Percentiles rank a stretch among this genome's conserved stretches.
Evolutionary conservation across 2,113 vertebrate genomes (phyloP).

Genomic region (Pterocles burchelli): DNA sequence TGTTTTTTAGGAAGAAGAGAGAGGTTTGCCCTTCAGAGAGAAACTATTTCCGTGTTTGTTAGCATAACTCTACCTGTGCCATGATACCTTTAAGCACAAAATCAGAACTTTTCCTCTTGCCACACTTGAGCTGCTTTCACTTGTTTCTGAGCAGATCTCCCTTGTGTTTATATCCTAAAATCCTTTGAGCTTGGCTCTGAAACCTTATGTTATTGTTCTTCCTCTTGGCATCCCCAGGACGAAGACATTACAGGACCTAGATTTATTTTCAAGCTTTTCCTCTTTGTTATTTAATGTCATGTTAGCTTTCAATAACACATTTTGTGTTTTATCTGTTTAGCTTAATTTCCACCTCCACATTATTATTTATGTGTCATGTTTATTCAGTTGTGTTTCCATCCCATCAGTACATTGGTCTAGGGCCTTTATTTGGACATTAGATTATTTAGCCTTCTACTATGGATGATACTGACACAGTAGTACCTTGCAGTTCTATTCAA

Average conservation of each 20-base stretch:
- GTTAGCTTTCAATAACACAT: background rate
- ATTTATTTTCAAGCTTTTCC: conserved; percentile 3
- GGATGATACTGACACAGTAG: background rate
- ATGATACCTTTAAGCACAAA: background rate
- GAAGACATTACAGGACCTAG: background rate
- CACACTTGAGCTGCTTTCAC: background rate
- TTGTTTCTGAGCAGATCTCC: background rate
- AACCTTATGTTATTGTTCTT: background rate
- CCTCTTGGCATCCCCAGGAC: background rate
- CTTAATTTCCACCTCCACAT: background rate
- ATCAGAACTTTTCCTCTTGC: background rate
- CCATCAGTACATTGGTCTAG: background rate
- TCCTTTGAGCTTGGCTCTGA: background rate
- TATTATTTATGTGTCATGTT: conserved; percentile 5
- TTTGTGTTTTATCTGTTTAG: background rate
- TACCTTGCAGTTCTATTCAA: background rate
- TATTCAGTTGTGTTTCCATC: conserved; percentile 1
- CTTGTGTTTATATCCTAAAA: background rate
- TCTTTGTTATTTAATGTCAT: background rate
- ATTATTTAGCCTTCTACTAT: background rate
- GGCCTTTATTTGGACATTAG: background rate
- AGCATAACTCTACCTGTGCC: background rate
- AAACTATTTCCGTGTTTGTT: background rate
- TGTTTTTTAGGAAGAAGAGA: background rate
- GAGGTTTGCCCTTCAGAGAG: background rate